Evolutionary conservation across 2,888 invertebrate genomes (phyloP).

Genomic region (Epistrophe eligans): DNA sequence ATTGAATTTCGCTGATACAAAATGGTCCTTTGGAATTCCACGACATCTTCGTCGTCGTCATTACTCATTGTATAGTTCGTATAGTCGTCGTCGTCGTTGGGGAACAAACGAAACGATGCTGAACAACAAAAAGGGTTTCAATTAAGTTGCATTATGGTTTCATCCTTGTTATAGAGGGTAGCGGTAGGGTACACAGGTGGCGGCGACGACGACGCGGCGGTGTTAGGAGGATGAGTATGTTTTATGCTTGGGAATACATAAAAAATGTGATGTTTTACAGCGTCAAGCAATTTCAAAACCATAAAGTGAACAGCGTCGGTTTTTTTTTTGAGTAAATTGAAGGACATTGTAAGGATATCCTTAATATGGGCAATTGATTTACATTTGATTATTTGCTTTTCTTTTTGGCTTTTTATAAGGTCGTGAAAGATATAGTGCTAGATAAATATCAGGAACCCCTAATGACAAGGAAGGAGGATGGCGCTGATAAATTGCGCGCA

Average conservation of each 20-base stretch:
- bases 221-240: slow-evolving; percentile 15
- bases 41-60: neutral
- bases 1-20: slow-evolving; percentile 62
- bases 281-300: slow-evolving; percentile 58
- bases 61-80: neutral
- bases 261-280: slow-evolving; percentile 39
- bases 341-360: slow-evolving; percentile 62
- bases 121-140: slow-evolving; percentile 68
- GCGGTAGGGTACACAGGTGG: slow-evolving; percentile 47
- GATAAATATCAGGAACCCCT: neutral
- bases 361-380: slow-evolving; percentile 71
- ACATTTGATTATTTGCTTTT: slow-evolving; percentile 38
- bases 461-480: neutral
- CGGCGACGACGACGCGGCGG: neutral
- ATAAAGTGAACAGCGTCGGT: slow-evolving; percentile 53
- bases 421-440: neutral
- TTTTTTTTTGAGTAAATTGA: slow-evolving; percentile 42
- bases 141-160: slow-evolving; percentile 74
- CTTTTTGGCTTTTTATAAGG: slow-evolving; percentile 39
- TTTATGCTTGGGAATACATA: slow-evolving; percentile 32
- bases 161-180: slow-evolving; percentile 37
- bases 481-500: neutral
- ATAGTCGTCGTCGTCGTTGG: neutral
- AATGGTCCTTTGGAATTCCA: slow-evolving; percentile 23
- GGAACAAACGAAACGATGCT: slow-evolving; percentile 30